A percentile compares a stretch with the other conserved stretches of the same genome.
Conservation (phyloP, 2,888 invertebrate genomes). For the Lamellibrachia satsuma region DNA sequence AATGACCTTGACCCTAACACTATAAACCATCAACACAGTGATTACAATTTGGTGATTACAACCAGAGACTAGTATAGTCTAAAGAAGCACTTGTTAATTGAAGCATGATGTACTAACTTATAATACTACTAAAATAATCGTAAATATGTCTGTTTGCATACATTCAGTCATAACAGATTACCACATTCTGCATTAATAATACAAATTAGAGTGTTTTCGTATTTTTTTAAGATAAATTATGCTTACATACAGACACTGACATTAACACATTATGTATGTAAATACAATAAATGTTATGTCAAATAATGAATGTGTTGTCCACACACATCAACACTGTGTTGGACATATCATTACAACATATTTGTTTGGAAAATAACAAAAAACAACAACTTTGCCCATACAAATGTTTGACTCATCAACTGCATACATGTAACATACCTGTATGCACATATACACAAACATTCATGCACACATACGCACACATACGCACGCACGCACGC, state of each 20-base stretch:
- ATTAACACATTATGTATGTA: neutral
- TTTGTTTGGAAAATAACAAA: neutral
- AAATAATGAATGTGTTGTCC: neutral
- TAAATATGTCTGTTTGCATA: neutral
- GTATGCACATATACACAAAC: neutral
- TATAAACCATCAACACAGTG: neutral
- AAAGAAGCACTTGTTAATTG: neutral
- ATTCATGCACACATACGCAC: neutral
- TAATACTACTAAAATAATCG: neutral
- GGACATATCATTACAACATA: neutral
- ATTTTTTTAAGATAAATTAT: neutral
- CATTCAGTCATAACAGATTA: neutral
- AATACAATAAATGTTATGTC: neutral
- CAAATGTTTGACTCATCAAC: neutral
- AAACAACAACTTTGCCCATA: neutral
- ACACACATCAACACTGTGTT: neutral
- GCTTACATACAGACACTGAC: neutral
- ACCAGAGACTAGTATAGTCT: neutral
- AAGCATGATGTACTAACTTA: constrained; percentile 4
- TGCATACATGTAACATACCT: neutral
- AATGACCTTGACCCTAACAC: neutral
- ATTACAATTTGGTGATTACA: neutral
- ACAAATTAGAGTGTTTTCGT: neutral
- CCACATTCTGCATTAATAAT: neutral
- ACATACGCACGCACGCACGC: neutral